Evolutionary conservation across 1,140 invertebrate species (phyloP).

Genomic region (Trinorchestia longiramus): DNA sequence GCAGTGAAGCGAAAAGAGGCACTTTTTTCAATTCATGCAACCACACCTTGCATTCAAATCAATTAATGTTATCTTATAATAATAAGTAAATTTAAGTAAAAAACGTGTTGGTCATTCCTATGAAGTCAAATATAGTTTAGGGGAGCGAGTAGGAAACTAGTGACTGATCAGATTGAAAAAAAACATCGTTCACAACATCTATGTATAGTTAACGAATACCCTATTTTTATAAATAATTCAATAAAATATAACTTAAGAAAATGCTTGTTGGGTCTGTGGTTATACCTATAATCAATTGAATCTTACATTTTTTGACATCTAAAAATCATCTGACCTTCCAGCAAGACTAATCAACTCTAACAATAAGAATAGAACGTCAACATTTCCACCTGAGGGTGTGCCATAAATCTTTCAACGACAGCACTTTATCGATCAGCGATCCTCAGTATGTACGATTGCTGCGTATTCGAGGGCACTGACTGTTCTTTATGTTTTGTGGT

Average conservation of each 20-base stretch:
- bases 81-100: neutral
- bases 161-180: too few species aligned
- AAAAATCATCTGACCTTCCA: neutral
- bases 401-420: neutral
- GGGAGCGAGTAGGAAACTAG: too few species aligned
- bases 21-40: neutral
- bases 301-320: neutral
- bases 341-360: neutral
- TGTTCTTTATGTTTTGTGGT: neutral
- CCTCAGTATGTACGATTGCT: neutral
- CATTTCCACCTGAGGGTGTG: neutral
- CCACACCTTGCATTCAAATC: neutral
- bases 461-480: neutral
- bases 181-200: too few species aligned
- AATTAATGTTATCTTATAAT: neutral
- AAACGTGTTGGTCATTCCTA: neutral
- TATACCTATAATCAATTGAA: neutral
- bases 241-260: neutral
- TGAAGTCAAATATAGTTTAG: neutral
- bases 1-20: neutral
- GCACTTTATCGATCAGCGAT: neutral
- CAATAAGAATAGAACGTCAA: neutral
- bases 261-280: neutral
- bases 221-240: too few species aligned
- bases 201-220: too few species aligned